Conservation (phyloP, 1,140 invertebrate genomes). For the Tribolium castaneum region DNA sequence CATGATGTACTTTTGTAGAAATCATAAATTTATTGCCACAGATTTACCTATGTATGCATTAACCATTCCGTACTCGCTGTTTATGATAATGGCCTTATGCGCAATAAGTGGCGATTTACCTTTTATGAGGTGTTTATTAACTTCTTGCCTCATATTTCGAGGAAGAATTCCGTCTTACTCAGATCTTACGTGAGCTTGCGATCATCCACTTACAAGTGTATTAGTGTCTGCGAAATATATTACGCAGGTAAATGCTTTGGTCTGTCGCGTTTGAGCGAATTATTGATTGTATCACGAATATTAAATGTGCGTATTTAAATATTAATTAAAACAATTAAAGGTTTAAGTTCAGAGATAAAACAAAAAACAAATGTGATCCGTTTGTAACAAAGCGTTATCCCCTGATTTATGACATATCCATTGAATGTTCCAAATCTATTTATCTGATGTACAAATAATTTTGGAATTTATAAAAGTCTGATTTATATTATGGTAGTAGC, state of each 20-base stretch:
- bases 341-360: slow-evolving; percentile 4
- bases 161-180: slow-evolving; percentile 6
- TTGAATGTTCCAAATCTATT: background rate
- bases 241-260: too few relatives aligned
- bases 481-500: background rate
- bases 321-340: slow-evolving; percentile 22
- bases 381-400: background rate
- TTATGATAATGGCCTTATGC: slow-evolving; percentile 19
- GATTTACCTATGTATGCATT: slow-evolving; percentile 25
- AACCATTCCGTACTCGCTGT: slow-evolving; percentile 8
- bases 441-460: background rate
- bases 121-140: slow-evolving; percentile 35
- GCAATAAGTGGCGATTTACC: slow-evolving; percentile 25
- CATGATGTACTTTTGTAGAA: background rate
- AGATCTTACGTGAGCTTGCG: background rate
- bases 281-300: background rate
- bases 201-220: background rate
- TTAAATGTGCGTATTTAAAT: background rate
- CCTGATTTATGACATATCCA: slow-evolving; percentile 1
- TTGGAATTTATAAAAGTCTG: background rate
- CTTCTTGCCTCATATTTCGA: slow-evolving; percentile 22
- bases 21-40: slow-evolving; percentile 24
- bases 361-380: background rate
- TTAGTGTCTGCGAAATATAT: background rate
- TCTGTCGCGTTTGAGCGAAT: background rate